Evolutionary conservation across 2,113 vertebrate species (phyloP).

Genomic region (Rhinolophus sinicus): DNA sequence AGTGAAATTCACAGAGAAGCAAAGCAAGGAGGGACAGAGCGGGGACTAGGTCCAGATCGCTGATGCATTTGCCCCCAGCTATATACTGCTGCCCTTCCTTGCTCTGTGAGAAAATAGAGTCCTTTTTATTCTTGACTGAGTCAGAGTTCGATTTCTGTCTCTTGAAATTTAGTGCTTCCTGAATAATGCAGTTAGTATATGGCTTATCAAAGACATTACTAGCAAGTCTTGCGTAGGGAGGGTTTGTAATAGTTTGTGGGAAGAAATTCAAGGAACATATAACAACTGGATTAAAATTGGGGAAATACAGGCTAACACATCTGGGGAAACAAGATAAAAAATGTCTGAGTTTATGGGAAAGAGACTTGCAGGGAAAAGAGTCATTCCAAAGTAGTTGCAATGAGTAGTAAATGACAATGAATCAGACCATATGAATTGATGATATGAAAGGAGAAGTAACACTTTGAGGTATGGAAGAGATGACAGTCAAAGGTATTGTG

Average conservation of each 20-base stretch:
- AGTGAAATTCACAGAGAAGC: neutral
- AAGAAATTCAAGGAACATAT: conserved; percentile 36
- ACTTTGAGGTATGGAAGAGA: neutral
- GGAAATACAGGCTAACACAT: conserved; percentile 43
- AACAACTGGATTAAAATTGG: conserved; percentile 53
- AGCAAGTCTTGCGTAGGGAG: conserved; percentile 24
- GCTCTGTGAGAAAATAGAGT: neutral
- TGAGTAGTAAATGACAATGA: conserved; percentile 50
- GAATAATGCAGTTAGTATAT: conserved; percentile 32
- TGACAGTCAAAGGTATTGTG: neutral
- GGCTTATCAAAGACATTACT: conserved; percentile 52
- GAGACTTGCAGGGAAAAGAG: conserved; percentile 45
- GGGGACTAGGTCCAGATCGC: neutral
- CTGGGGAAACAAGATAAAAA: conserved; percentile 42
- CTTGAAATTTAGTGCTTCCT: conserved; percentile 38
- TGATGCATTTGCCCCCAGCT: neutral
- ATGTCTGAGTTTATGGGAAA: conserved; percentile 64
- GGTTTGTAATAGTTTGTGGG: conserved; percentile 55
- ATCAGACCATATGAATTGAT: conserved; percentile 21
- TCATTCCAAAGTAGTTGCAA: conserved; percentile 46
- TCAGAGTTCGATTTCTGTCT: neutral
- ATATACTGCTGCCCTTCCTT: neutral
- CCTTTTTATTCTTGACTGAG: neutral
- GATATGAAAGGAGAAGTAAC: conserved; percentile 20
- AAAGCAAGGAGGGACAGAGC: neutral